Evolutionary conservation across 2,113 vertebrate species (phyloP).

Genomic region (Protobothrops flavoviridis): DNA sequence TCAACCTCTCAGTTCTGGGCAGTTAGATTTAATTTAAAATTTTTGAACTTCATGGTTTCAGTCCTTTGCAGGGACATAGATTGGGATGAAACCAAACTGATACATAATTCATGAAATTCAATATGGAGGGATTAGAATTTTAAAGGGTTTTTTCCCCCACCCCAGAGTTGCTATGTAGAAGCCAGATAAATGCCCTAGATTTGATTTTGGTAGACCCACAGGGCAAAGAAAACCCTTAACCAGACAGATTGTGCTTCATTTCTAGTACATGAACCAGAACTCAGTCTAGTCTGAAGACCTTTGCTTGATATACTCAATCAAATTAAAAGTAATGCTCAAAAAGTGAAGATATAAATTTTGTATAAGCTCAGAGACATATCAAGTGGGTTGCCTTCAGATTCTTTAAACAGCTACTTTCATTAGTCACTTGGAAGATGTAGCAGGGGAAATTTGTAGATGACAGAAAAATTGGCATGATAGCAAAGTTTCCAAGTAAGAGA

Average conservation of each 20-base stretch:
- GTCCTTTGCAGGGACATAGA: not conserved
- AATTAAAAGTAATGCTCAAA: not conserved
- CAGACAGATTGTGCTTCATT: not conserved
- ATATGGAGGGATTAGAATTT: not conserved
- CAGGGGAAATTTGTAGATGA: not conserved
- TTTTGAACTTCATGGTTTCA: not conserved
- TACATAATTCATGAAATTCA: not conserved
- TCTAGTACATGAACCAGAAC: not conserved
- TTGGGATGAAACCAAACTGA: not conserved
- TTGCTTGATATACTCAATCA: too few species aligned
- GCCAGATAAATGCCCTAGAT: not conserved
- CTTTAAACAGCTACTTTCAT: not conserved
- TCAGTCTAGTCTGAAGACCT: not conserved
- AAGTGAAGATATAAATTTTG: not conserved
- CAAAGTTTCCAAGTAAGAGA: not conserved
- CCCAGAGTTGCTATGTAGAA: not conserved
- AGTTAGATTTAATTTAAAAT: not conserved
- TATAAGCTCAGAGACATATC: not conserved
- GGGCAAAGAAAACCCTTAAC: too few species aligned
- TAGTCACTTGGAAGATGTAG: not conserved
- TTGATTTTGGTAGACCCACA: too few species aligned
- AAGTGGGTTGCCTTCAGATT: not conserved
- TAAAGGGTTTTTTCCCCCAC: not conserved
- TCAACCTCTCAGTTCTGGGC: not conserved
- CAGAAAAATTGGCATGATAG: not conserved